Percentiles rank a stretch among this genome's conserved stretches.
Evolutionary conservation across 2,797 vertebrate species (phyloP).

Genomic region (Acanthurus leucopareius): DNA sequence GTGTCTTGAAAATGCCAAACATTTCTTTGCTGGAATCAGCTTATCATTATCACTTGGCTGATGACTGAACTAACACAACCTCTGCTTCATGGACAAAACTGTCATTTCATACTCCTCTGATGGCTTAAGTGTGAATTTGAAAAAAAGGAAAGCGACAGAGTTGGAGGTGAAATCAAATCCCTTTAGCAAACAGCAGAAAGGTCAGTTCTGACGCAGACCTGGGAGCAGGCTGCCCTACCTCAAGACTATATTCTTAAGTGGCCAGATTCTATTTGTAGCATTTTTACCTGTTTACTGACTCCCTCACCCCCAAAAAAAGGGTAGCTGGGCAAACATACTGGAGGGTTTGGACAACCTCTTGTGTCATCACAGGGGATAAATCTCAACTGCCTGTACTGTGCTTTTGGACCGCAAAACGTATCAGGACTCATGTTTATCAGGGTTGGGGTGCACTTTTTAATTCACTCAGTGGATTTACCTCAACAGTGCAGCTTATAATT

Average conservation of each 20-base stretch:
- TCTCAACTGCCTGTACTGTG: conserved; percentile 64
- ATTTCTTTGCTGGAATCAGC: conserved; percentile 27
- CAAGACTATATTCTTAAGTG: conserved; percentile 82
- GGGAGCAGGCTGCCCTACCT: conserved; percentile 72
- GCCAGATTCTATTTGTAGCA: conserved; percentile 85
- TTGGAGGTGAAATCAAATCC: conserved; percentile 84
- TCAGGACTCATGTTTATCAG: conserved; percentile 22
- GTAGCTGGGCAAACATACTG: conserved; percentile 72
- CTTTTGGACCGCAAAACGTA: conserved; percentile 47
- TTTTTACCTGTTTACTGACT: conserved; percentile 82
- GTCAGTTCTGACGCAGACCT: conserved; percentile 87
- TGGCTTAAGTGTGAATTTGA: conserved; percentile 77
- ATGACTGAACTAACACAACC: conserved; percentile 55
- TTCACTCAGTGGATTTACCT: background rate
- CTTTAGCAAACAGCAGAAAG: conserved; percentile 88
- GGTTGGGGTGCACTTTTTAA: background rate
- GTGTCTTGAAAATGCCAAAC: conserved; percentile 22
- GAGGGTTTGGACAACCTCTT: conserved; percentile 73
- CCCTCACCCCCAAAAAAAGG: conserved; percentile 72
- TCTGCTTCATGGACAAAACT: conserved; percentile 74
- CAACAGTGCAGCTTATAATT: background rate
- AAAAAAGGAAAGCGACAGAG: conserved; percentile 64
- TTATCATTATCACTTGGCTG: conserved; percentile 61
- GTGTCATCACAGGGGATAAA: conserved; percentile 66
- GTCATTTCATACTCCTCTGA: conserved; percentile 78